These are phyloP conservation scores for Spilarctia lutea DNA, from an alignment of 2,888 invertebrate genomes.

Conservation along the genomic window DNA sequence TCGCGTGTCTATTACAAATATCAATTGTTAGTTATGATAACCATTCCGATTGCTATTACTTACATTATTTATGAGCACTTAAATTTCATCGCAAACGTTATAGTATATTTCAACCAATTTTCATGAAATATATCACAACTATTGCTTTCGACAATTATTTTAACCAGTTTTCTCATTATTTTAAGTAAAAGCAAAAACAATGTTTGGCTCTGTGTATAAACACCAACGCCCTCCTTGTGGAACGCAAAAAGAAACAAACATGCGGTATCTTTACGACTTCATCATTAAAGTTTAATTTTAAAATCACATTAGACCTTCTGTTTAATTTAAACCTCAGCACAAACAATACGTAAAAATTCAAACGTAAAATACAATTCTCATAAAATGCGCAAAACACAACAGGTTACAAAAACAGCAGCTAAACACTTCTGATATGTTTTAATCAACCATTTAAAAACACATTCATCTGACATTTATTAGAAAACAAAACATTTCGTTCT, in stretches of 20 bases:
- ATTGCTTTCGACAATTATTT: not conserved
- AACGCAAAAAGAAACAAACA: slow-evolving; percentile 2
- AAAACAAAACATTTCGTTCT: slow-evolving; percentile 23
- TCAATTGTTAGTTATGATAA: slow-evolving; percentile 52
- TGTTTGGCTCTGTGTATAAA: not conserved
- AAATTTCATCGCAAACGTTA: not conserved
- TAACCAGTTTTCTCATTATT: not conserved
- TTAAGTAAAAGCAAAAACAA: not conserved
- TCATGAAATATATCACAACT: not conserved
- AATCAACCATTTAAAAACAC: slow-evolving; percentile 18
- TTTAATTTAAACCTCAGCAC: slow-evolving; percentile 11
- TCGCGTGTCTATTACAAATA: slow-evolving; percentile 44
- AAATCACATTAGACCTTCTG: slow-evolving; percentile 14
- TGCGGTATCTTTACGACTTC: not conserved
- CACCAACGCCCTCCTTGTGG: slow-evolving; percentile 34
- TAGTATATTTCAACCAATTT: not conserved
- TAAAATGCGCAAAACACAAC: slow-evolving; percentile 22
- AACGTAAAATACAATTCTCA: slow-evolving; percentile 13
- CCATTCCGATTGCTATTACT: slow-evolving; percentile 35
- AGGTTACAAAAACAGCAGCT: slow-evolving; percentile 24
- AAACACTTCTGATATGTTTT: slow-evolving; percentile 18
- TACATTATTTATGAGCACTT: not conserved
- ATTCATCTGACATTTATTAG: slow-evolving; percentile 15
- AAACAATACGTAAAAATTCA: slow-evolving; percentile 5
- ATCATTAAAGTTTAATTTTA: slow-evolving; percentile 3